These are phyloP conservation scores for Thumatha senex DNA, from an alignment of 2,888 invertebrate genomes.

Conservation along the genomic window DNA sequence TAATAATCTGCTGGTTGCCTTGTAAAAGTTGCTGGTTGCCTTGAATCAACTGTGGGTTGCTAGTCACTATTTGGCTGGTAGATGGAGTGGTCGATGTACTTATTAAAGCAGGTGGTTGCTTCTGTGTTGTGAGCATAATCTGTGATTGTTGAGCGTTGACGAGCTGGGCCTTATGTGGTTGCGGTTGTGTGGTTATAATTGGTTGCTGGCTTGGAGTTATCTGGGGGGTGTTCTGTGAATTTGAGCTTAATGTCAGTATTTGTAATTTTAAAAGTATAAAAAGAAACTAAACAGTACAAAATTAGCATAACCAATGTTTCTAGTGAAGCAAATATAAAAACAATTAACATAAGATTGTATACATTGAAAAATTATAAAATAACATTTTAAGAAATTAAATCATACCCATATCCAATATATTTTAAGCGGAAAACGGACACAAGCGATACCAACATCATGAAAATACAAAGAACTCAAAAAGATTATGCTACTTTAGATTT, in stretches of 20 bases:
- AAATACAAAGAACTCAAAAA: no score
- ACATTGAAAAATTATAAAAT: background rate
- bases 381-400: background rate
- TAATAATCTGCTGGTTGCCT: constrained; percentile 67
- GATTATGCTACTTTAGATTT: no score
- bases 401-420: constrained; percentile 1
- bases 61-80: constrained; percentile 51
- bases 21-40: constrained; percentile 59
- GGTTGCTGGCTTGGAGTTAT: constrained; percentile 77
- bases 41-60: constrained; percentile 46
- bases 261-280: background rate
- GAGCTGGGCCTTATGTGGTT: constrained; percentile 81
- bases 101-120: constrained; percentile 69
- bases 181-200: constrained; percentile 75
- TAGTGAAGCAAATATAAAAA: background rate
- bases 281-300: background rate
- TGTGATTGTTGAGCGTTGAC: constrained; percentile 64
- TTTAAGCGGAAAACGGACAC: background rate
- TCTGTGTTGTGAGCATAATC: constrained; percentile 66
- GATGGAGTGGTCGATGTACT: constrained; percentile 57
- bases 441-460: no score
- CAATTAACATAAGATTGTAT: background rate
- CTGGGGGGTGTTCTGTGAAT: constrained; percentile 67
- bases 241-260: constrained; percentile 1
- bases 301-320: background rate